Conservation (phyloP, 1,140 invertebrate genomes). For the Dreissena polymorpha region DNA sequence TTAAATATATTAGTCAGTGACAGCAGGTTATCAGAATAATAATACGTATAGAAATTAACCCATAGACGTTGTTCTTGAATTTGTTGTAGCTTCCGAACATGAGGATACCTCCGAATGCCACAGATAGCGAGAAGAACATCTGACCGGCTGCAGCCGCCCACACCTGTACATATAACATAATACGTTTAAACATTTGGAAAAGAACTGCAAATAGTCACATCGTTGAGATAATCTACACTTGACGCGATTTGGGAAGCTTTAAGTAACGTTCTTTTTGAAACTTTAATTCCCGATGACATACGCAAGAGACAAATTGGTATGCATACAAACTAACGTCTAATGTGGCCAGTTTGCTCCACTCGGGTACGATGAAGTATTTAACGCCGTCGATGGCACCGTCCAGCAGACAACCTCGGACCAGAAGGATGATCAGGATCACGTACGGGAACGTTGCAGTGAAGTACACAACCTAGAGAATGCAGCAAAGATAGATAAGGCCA, state of each 20-base stretch:
- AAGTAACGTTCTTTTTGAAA: too few relatives aligned
- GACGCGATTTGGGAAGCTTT: too few relatives aligned
- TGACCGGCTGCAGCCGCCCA: conserved; percentile 96
- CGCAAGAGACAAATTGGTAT: too few relatives aligned
- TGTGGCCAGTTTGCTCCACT: conserved; percentile 62
- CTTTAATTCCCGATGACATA: too few relatives aligned
- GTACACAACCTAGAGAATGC: conserved; percentile 80
- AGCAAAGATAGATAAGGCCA: background rate
- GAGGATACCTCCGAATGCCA: conserved; percentile 95
- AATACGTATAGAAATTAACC: conserved; percentile 57
- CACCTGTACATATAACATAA: conserved; percentile 77
- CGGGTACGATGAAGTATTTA: conserved; percentile 81
- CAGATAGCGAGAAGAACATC: conserved; percentile 95
- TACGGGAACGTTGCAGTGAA: conserved; percentile 93
- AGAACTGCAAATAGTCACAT: too few relatives aligned
- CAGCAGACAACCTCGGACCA: conserved; percentile 89
- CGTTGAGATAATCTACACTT: too few relatives aligned
- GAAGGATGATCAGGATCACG: conserved; percentile 89
- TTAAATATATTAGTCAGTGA: too few relatives aligned
- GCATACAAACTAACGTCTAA: conserved; percentile 58
- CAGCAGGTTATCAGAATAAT: too few relatives aligned
- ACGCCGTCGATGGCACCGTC: conserved; percentile 90
- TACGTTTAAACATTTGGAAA: too few relatives aligned
- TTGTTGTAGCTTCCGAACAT: conserved; percentile 96
- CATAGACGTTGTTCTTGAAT: conserved; percentile 93